Base-by-base conservation (phyloP, 2,113 vertebrate genomes). In the Sardina pilchardus region DNA sequence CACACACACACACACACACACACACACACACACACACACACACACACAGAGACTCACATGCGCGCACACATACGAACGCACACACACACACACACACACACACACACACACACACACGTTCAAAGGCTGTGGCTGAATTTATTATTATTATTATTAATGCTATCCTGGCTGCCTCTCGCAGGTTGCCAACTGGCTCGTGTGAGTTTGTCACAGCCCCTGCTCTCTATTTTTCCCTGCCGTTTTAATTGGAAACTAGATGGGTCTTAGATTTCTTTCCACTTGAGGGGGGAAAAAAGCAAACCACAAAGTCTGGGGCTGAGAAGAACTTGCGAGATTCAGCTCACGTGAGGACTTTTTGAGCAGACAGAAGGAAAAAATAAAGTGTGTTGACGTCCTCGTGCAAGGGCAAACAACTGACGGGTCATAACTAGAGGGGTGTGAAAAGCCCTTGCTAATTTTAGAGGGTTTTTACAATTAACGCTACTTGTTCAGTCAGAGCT, bases 171-270 rank as follows among this genome's bases (percentile, higher is more conserved):
- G 85, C 67, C 80, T 82, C 84, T 14, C 17, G 26, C 89, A 86
- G 83, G 67, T 81, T 90, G 86, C 87, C 82, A 87, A 84, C 50
- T 80, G 82, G 53, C 71, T 4, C 17, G 71, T 78, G 71, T 78
- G 71, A 78, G 12, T 78, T 36, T 85, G 67, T 59, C 85, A 43
- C 42, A 34, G 85, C 84, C 67, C 87, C 17, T 45, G 48, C 21
- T 82, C 24, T 75, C 21, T 84, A 82, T 84, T 82, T 86, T 85
- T 86, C 89, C 82, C 87, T 85, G 84, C 50, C 81, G 81, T 82
- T 89, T 90, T 91, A 91, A 89, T 89, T 91, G 88, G 88, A 90
- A 88, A 87, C 87, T 86, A 86, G 87, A 89, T 83, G 83, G 42
- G 80, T 86, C 84, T 90, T 82, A 85, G 48, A 87, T 91, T 91